Conservation (phyloP, 2,113 vertebrate species). For the Prochilodus magdalenae region DNA sequence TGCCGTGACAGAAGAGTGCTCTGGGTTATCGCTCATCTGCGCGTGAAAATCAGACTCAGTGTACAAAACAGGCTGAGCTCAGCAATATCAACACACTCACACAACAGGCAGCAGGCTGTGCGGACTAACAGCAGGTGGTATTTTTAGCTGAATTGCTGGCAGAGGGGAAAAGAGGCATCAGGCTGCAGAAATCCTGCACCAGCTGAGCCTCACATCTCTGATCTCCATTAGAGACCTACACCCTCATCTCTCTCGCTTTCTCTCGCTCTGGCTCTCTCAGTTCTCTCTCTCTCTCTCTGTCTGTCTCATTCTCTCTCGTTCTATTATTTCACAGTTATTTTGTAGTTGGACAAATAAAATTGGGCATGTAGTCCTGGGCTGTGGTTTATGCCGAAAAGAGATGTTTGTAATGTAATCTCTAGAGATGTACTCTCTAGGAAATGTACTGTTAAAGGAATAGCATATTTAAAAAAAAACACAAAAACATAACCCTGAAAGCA, state of each 20-base stretch:
- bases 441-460: neutral
- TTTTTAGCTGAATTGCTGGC: conserved; percentile 68
- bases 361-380: neutral
- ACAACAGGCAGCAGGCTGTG: conserved; percentile 39
- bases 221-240: conserved; percentile 36
- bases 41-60: conserved; percentile 32
- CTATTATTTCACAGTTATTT: conserved; percentile 5
- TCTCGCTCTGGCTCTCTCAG: conserved; percentile 3
- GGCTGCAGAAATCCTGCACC: conserved; percentile 56
- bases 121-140: conserved; percentile 72
- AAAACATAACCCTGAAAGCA: too few species aligned
- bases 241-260: conserved; percentile 8
- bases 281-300: neutral
- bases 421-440: neutral
- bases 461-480: too few species aligned
- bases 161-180: conserved; percentile 41
- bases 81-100: conserved; percentile 4
- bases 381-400: neutral
- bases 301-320: neutral
- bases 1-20: conserved; percentile 7
- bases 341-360: conserved; percentile 12
- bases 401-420: neutral
- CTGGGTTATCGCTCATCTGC: conserved; percentile 34
- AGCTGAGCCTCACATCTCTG: conserved; percentile 54
- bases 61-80: conserved; percentile 35